phyloP scores from a whole-genome alignment of 2,113 vertebrate genomes.

The Agelaius phoeniceus region DNA sequence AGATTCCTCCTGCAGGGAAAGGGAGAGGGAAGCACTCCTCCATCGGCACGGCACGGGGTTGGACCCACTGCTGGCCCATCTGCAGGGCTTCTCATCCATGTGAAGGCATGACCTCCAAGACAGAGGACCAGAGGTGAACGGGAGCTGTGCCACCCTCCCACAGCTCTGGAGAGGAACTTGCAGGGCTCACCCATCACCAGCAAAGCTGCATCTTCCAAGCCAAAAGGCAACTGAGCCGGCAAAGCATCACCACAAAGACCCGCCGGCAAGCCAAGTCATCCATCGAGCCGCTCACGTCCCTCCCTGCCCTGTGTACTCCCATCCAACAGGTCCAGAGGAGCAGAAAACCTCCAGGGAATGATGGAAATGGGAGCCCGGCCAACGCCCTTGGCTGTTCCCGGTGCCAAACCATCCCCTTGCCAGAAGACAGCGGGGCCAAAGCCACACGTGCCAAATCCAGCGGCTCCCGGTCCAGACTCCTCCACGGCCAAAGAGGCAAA shows the following conservation, averaged over 20 bases:
- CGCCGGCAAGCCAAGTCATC: not conserved
- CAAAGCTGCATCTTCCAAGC: not conserved
- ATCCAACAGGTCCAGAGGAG: slow-evolving; percentile 34
- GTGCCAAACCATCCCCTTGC: slow-evolving; percentile 38
- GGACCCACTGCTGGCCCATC: not conserved
- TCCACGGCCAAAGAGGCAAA: not conserved
- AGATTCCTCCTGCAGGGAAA: not conserved
- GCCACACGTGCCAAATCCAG: not conserved
- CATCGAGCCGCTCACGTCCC: rapidly evolving
- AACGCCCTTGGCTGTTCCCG: not conserved
- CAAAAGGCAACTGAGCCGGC: not conserved
- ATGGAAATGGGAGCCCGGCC: not conserved
- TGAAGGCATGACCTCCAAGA: not conserved
- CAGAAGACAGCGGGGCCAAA: not conserved
- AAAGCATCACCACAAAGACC: not conserved
- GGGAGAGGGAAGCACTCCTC: not conserved
- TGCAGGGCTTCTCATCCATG: not conserved
- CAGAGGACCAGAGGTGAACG: rapidly evolving
- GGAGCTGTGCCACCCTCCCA: not conserved
- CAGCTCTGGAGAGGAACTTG: not conserved
- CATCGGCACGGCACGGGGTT: rapidly evolving
- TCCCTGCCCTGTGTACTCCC: rapidly evolving
- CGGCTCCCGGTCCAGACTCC: not conserved
- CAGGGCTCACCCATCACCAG: not conserved
- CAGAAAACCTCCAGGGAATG: not conserved